Evolutionary conservation across 2,113 vertebrate species (phyloP).

Genomic region (Hippopotamus amphibius): DNA sequence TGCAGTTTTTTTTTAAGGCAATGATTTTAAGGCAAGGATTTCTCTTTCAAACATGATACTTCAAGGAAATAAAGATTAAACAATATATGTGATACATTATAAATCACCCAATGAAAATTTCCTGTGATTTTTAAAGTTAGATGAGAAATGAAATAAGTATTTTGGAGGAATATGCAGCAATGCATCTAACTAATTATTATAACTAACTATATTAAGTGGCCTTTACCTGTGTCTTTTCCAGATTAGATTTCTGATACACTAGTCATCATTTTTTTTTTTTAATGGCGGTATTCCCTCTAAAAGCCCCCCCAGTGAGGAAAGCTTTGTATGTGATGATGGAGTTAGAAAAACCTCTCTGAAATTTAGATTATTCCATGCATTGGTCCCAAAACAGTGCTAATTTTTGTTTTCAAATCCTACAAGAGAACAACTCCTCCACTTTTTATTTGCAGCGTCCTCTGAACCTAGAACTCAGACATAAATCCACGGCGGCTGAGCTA

Average conservation of each 20-base stretch:
- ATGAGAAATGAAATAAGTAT: neutral
- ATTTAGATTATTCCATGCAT: neutral
- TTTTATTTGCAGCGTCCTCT: constrained; percentile 63
- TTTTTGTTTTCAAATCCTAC: constrained; percentile 51
- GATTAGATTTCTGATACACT: neutral
- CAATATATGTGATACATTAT: neutral
- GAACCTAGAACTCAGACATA: neutral
- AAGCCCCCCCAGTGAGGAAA: neutral
- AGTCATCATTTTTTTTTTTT: neutral
- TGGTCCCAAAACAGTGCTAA: constrained; percentile 44
- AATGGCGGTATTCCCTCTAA: neutral
- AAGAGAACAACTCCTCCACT: constrained; percentile 42
- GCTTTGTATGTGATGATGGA: neutral
- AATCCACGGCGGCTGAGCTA: constrained; percentile 12
- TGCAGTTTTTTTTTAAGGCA: neutral
- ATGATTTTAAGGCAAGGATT: neutral
- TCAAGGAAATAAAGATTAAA: neutral
- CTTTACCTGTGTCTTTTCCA: neutral
- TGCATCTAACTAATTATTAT: neutral
- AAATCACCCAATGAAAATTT: neutral
- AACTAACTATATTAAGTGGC: neutral
- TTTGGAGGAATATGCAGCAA: neutral
- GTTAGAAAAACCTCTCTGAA: neutral
- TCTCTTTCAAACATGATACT: constrained; percentile 1
- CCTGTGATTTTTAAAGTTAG: constrained; percentile 24